These are phyloP conservation scores for Sylvilagus bachmani DNA, from an alignment of 2,113 vertebrate genomes.

Conservation along the genomic window DNA sequence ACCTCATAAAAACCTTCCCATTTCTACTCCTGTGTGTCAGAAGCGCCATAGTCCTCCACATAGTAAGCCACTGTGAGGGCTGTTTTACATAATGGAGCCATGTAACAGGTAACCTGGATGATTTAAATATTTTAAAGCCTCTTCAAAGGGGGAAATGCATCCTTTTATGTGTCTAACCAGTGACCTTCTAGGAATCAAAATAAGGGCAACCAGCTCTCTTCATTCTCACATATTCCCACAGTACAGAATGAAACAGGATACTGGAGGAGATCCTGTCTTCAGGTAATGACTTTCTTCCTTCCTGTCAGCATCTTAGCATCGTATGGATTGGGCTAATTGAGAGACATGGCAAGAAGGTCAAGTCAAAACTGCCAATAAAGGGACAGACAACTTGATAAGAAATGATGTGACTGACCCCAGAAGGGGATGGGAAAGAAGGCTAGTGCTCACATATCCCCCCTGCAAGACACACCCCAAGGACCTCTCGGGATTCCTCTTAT, in stretches of 20 bases:
- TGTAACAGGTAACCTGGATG: neutral
- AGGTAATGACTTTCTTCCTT: slow-evolving; percentile 24
- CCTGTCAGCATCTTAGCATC: slow-evolving; percentile 60
- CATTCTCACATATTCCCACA: accelerated
- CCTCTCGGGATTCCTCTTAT: neutral
- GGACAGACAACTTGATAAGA: slow-evolving; percentile 30
- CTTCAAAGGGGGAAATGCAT: neutral
- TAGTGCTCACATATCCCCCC: neutral
- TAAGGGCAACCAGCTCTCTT: neutral
- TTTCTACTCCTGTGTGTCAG: neutral
- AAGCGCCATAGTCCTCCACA: neutral
- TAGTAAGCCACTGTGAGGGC: neutral
- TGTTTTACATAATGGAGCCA: neutral
- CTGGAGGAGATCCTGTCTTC: neutral
- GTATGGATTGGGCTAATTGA: slow-evolving; percentile 60
- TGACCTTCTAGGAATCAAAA: slow-evolving; percentile 38
- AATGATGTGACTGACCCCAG: neutral
- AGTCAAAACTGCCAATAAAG: slow-evolving; percentile 54
- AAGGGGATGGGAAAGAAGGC: neutral
- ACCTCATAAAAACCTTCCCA: slow-evolving; percentile 63
- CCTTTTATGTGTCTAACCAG: neutral
- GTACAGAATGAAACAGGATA: neutral
- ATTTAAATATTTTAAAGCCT: slow-evolving; percentile 49
- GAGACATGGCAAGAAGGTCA: slow-evolving; percentile 49
- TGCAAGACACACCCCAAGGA: neutral